Base-by-base conservation (phyloP, 2,113 vertebrate genomes). In the Drymodes brunneopygia region DNA sequence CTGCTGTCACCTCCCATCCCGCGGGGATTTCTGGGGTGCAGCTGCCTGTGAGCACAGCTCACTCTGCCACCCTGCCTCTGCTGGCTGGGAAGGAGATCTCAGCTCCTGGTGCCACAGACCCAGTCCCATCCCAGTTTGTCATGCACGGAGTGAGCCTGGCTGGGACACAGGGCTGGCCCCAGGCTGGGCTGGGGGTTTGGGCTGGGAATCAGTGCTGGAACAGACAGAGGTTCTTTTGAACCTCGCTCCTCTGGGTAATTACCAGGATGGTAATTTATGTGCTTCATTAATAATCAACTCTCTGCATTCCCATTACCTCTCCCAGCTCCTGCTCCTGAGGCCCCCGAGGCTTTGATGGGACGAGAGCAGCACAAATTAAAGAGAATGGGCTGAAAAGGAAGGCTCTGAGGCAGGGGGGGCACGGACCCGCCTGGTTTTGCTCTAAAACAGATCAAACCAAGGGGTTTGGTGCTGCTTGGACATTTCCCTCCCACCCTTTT, bases 1-100 rank as follows among this genome's bases (percentile, higher is more conserved):
- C 10, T 23, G 77, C 14, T 35, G 12, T 44, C 51, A 5, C 4
- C 0, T 18, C 56, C 42, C 5, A 0, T 27, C 42, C 13, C 5
- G 51, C 11, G 40, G n/a, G 29, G 44, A 7, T 54, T 47, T 50
- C 71, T 73, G 72, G 69, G 51, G 1, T 27, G 25, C 28, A 44
- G 61, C 57, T 57, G 38, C 33, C 12, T 28, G 2, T 7, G 45
- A n/a, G 42, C 51, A 58, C 11, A 25, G 64, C 27, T 62, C 10
- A 6, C 25, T 28, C 2, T 47, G 61, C 10, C 64, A 7, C 15
- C 33, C 57, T 54, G 22, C 31, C 14, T 3, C 36, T 47, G 6
- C 71, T 25, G 31, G 2, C 48, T 79, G 65, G 27, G 11, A 5
- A 56, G 60, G 23, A 71, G 54, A 5, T 19, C 9, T 15, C 38